Conservation (phyloP, 2,797 vertebrate species). For the Anguilla marmorata region DNA sequence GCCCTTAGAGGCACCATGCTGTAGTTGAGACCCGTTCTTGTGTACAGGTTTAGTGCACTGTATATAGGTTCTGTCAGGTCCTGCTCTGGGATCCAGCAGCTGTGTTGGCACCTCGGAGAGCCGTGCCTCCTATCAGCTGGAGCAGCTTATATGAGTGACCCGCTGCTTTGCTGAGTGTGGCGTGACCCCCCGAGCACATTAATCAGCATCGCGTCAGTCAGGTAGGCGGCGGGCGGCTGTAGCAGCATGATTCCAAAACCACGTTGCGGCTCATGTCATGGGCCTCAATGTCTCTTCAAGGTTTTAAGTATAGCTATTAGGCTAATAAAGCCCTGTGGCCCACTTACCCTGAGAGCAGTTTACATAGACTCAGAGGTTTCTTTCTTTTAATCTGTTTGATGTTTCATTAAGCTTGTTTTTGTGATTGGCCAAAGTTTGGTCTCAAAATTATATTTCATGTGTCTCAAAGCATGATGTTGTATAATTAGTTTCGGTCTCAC, state of each 20-base stretch:
- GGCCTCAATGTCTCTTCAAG: constrained; percentile 57
- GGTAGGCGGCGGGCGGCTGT: constrained; percentile 46
- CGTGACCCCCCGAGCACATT: constrained; percentile 49
- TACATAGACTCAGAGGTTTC: not conserved
- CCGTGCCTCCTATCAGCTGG: constrained; percentile 55
- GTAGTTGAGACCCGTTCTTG: not conserved
- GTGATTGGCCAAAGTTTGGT: not conserved
- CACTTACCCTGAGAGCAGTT: constrained; percentile 33
- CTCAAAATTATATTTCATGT: not conserved
- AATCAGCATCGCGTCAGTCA: constrained; percentile 66
- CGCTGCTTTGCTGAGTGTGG: constrained; percentile 38
- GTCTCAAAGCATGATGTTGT: not conserved
- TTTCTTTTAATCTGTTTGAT: not conserved
- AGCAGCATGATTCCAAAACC: constrained; percentile 67
- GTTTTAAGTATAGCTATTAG: constrained; percentile 48
- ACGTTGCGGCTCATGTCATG: constrained; percentile 61
- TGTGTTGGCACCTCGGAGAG: constrained; percentile 49
- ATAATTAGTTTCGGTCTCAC: not conserved
- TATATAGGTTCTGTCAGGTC: constrained; percentile 10
- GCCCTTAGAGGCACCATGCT: not conserved
- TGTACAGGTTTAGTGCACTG: not conserved
- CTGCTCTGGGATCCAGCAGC: constrained; percentile 38
- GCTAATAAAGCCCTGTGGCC: constrained; percentile 37
- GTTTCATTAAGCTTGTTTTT: not conserved
- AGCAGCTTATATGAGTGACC: constrained; percentile 49